Evolutionary conservation across 1,140 invertebrate genomes (phyloP), one percentile per base, ranked within the genome.

Genomic region (Zophobas morio): DNA sequence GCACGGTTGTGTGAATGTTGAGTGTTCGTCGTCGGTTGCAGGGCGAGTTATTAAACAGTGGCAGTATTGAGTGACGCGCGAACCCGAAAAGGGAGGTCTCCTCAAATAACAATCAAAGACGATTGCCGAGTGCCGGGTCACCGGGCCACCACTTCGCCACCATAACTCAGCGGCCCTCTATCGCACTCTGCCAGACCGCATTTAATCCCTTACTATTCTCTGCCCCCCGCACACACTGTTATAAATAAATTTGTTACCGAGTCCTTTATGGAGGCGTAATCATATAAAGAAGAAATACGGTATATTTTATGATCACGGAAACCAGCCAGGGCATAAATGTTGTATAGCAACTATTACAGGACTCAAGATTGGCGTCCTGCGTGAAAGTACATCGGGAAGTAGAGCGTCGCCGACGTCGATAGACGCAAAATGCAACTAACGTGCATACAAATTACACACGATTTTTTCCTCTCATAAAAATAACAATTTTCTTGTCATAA

Each of bases 221-320:
- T 70, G 51, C 72, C 77, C 49, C 63, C 75, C 72, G 49, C 42
- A 71, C 60, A 66, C 71, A 77, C 70, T 77, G 71, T 78, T 81
- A 81, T 82, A 82, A 82, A 82, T 82, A 82, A 82, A 82, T 82
- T 82, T 82, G 81, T 81, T 78, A 82, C 81, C 76, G 74, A 82
- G 76, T 79, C 78, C 74, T 82, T 82, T 82, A 81, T 82, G 70
- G 77, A 74, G 76, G 76, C 78, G 81, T 82, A 81, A 82, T 82
- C 81, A 82, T 82, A 82, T 82, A 82, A 82, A 82, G 79, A 81
- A 82, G 81, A 82, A 82, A 81, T 82, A 82, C 79, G 79, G 72
- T 79, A 79, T 77, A 80, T 79, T 81, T 81, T 80, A 81, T 75
- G 79, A 77, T 82, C 78, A 78, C 77, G 70, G 79, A 78, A 81